Evolutionary conservation across 2,888 invertebrate genomes (phyloP).

Genomic region (Heteropelma amictum): DNA sequence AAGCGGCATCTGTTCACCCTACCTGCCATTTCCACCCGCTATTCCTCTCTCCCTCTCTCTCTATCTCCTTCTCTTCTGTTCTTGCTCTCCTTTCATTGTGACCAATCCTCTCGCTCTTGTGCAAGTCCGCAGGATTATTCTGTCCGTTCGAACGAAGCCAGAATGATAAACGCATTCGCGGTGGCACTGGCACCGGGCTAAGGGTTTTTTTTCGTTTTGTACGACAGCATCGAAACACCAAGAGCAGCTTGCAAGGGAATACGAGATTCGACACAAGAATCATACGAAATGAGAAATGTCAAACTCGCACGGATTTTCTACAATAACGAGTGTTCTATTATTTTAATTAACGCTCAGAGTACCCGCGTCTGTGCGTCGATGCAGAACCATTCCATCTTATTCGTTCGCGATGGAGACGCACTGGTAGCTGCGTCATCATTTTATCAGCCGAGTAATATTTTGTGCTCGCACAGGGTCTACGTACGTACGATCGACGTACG

Average conservation of each 20-base stretch:
- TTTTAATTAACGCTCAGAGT: too few relatives aligned
- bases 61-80: constrained; percentile 9
- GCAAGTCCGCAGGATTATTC: constrained; percentile 50
- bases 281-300: constrained; percentile 13
- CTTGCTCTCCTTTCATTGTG: constrained; percentile 15
- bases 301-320: constrained; percentile 23
- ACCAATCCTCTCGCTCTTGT: constrained; percentile 29
- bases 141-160: constrained; percentile 46
- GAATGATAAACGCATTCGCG: constrained; percentile 49
- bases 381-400: too few relatives aligned
- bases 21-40: constrained; percentile 44
- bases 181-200: not conserved
- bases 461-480: too few relatives aligned
- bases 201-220: constrained; percentile 16
- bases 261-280: too few relatives aligned
- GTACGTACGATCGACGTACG: too few relatives aligned
- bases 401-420: too few relatives aligned
- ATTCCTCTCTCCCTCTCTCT: constrained; percentile 33
- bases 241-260: constrained; percentile 25
- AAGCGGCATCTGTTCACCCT: constrained; percentile 46
- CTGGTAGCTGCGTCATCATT: too few relatives aligned
- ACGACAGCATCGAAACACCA: constrained; percentile 8
- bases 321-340: too few relatives aligned
- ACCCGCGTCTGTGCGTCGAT: too few relatives aligned
- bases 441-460: too few relatives aligned